These are phyloP conservation scores for Aphelenchoides besseyi DNA, from an alignment of 1,140 invertebrate genomes.

Conservation along the genomic window DNA sequence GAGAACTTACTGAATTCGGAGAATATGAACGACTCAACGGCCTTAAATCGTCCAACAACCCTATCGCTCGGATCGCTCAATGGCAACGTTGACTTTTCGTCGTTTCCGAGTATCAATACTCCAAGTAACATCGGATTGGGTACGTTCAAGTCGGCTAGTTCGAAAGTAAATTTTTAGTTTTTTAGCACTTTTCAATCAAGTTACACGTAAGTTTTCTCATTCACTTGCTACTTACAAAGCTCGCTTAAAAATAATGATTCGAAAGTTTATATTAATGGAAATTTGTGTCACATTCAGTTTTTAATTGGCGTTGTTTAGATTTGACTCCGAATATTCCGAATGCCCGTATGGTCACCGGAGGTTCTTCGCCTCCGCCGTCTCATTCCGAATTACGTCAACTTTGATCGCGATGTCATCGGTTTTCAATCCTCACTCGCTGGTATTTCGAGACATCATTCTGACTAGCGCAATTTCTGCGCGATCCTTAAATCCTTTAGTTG, in stretches of 20 bases:
- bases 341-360: background rate
- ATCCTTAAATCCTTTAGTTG: background rate
- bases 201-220: background rate
- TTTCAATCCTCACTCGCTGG: background rate
- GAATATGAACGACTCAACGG: background rate
- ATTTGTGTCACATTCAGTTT: background rate
- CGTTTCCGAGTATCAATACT: background rate
- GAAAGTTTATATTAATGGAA: background rate
- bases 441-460: background rate
- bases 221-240: background rate
- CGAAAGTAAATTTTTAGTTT: too few species aligned
- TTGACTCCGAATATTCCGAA: background rate
- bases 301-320: background rate
- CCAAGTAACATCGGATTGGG: slow-evolving; percentile 5
- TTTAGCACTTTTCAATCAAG: too few species aligned
- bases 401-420: background rate
- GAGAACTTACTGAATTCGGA: slow-evolving; percentile 1
- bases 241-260: too few species aligned
- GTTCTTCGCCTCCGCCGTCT: background rate
- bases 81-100: background rate
- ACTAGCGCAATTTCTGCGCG: background rate
- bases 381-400: slow-evolving; percentile 1
- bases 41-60: background rate
- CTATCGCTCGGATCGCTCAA: background rate
- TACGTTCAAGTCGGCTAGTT: too few species aligned